Percentiles rank a stretch among this genome's conserved stretches.
Evolutionary conservation across 2,113 vertebrate species (phyloP).

Genomic region (Gambusia affinis): DNA sequence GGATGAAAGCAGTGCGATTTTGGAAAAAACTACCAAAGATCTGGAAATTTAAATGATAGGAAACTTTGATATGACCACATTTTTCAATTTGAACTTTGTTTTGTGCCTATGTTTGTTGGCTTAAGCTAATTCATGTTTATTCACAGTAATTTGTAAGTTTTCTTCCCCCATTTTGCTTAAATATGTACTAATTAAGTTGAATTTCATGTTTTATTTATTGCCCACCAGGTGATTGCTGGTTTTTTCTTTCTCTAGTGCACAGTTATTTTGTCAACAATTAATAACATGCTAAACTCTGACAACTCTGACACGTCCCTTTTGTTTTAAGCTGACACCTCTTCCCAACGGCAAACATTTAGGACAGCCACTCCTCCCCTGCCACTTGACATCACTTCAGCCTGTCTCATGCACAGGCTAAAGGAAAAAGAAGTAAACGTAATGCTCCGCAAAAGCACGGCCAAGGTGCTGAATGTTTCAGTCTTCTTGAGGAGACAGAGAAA

Average conservation of each 20-base stretch:
- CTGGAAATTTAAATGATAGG: too few relatives aligned
- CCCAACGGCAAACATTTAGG: not conserved
- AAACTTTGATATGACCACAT: too few relatives aligned
- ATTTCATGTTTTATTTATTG: not conserved
- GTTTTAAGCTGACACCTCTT: constrained; percentile 1
- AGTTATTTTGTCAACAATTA: not conserved
- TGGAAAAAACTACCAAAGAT: too few relatives aligned
- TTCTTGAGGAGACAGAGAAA: too few relatives aligned
- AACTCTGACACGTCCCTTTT: not conserved
- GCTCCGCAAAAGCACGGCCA: not conserved
- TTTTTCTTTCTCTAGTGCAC: not conserved
- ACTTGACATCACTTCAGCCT: not conserved
- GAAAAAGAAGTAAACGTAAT: too few relatives aligned
- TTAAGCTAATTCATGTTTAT: too few relatives aligned
- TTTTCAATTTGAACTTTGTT: too few relatives aligned
- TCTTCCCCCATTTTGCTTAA: too few relatives aligned
- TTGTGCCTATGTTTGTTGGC: too few relatives aligned
- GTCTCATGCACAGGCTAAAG: not conserved
- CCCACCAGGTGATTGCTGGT: not conserved
- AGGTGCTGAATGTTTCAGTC: too few relatives aligned
- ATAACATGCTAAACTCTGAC: not conserved
- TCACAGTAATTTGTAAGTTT: too few relatives aligned
- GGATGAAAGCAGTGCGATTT: too few relatives aligned
- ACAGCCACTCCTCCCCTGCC: not conserved
- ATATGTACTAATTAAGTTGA: not conserved